Evolutionary conservation across 2,888 invertebrate genomes (phyloP), one percentile per base, ranked within the genome.

Genomic region (Heteropelma amictum): DNA sequence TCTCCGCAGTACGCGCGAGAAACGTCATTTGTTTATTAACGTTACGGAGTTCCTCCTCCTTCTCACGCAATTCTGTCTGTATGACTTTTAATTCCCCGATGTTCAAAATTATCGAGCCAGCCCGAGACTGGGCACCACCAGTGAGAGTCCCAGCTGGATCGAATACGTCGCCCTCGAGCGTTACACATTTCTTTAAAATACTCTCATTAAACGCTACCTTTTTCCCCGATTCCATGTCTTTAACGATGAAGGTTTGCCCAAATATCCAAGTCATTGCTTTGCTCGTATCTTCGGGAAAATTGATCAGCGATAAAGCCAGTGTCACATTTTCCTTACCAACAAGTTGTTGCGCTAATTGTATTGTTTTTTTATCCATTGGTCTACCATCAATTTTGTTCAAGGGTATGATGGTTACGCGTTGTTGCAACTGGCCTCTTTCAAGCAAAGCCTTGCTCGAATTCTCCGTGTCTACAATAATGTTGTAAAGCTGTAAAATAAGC

Each of bases 121-220:
- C 91, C 89, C 91, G 92, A 3, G 91, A 91, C 40, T 91, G 86
- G 0, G 95, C 92, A 86, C 99, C 99, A 84, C 99, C 99, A 65
- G 96, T 94, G 33, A 99, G 91, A 6, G 95, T 95, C 81, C 99
- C 99, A 58, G 94, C 91, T 0, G 99, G 98, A 90, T 98, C 97
- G 80, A 95, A 94, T 33, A 95, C 93, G 88, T 99, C 98, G 0
- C 99, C 99, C 79, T 96, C 97, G 3, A 97, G 89, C 0, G 99
- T 98, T 19, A 99, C 96, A 84, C 93, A 93, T 76, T 93, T 93
- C 35, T 92, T 92, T 80, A 90, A 90, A 71, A 96, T 93, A 53
- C 90, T 89, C 8, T 91, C 91, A 89, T 97, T 92, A 89, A 95
- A 97, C 3, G 96, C 94, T 2, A 98, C 93, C 89, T 92, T 92